phyloP scores from a whole-genome alignment of 2,113 vertebrate species.

The Chionomys nivalis region DNA sequence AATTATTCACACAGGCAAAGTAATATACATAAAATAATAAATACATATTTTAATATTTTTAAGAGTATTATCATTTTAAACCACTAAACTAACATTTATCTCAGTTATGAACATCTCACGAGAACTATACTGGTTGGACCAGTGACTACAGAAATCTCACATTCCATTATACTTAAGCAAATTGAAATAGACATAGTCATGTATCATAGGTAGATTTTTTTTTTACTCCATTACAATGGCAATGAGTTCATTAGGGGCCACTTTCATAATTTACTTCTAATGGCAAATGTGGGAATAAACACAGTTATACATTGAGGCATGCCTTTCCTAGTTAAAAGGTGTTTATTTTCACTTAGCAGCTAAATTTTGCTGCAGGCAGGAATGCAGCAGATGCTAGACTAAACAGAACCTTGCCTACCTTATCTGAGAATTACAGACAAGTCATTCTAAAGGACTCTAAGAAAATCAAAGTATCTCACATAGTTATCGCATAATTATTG shows the following conservation, averaged over 20 bases:
- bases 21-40: background rate
- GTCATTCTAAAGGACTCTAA: background rate
- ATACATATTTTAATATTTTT: background rate
- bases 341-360: background rate
- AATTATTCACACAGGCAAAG: background rate
- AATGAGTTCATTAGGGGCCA: background rate
- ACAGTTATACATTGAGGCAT: background rate
- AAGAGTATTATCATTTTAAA: background rate
- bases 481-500: background rate
- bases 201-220: background rate
- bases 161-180: background rate
- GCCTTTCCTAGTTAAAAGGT: background rate
- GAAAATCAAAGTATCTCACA: background rate
- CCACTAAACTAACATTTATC: background rate
- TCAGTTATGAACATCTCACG: background rate
- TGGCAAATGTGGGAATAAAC: background rate
- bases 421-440: slow-evolving; percentile 14
- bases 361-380: background rate
- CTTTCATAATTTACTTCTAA: background rate
- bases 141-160: background rate
- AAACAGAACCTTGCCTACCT: background rate
- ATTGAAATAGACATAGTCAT: background rate
- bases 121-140: background rate
- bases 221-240: background rate
- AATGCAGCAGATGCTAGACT: background rate